phyloP scores from a whole-genome alignment of 2,888 invertebrate genomes.

The Tubiluchus corallicola region DNA sequence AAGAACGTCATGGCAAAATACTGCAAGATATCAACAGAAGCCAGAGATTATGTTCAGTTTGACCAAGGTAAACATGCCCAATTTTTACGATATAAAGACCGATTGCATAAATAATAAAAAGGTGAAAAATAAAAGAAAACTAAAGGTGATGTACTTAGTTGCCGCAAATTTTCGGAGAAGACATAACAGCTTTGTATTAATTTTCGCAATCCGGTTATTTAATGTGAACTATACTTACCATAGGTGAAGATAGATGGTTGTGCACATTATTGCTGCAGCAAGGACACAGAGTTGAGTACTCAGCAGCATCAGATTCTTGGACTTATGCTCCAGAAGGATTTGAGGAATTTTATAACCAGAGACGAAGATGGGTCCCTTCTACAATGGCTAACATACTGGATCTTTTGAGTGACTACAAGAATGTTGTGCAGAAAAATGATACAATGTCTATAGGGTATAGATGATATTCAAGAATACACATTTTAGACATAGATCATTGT shows the following conservation, averaged over 20 bases:
- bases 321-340: constrained; percentile 95
- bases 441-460: constrained; percentile 69
- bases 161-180: no score
- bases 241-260: constrained; percentile 93
- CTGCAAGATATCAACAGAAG: constrained; percentile 72
- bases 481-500: no score
- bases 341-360: constrained; percentile 93
- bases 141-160: no score
- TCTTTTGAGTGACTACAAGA: constrained; percentile 47
- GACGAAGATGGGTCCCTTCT: constrained; percentile 95
- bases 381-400: constrained; percentile 98
- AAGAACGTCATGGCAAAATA: constrained; percentile 96
- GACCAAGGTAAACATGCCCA: constrained; percentile 64
- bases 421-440: constrained; percentile 86
- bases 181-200: no score
- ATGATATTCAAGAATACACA: no score
- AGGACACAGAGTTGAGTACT: constrained; percentile 95
- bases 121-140: no score
- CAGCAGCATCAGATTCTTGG: constrained; percentile 96
- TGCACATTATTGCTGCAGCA: constrained; percentile 87
- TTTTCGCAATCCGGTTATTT: no score
- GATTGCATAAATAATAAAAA: no score
- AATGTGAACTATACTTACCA: no score
- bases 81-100: no score
- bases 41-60: constrained; percentile 91